Evolutionary conservation across 1,140 invertebrate species (phyloP), one percentile per base, ranked within the genome.

Genomic region (Alviniconcha marisindica): DNA sequence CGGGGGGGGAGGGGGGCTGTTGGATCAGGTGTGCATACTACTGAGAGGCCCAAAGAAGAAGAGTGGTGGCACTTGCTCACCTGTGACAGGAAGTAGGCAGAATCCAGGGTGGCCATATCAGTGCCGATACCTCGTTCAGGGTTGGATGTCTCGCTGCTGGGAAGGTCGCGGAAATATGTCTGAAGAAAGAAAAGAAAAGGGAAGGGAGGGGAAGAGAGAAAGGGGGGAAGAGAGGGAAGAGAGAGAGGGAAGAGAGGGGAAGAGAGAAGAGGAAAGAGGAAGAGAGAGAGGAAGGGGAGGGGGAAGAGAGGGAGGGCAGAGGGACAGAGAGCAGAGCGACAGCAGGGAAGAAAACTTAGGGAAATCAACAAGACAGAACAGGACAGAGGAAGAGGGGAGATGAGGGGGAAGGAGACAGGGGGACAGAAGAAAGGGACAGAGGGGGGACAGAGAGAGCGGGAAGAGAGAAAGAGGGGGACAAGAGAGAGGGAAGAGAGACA

Each of bases 71-170:
- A n/a, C n/a, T n/a, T n/a, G n/a, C 10, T 71, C 15, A 80, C 78
- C 84, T 94, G 94, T 0, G 93, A 93, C n/a, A 94, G 87, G 86
- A 92, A 94, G 86, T 94, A 94, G 38, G 94, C 92, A 54, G 91
- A 91, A 87, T 94, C 94, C 44, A 94, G 83, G 38, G 91, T 90
- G 4, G 93, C 93, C 82, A 94, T 92, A 84, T 94, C 93, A 38
- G 91, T 90, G 1, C 91, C 94, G n/a, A 94, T 90, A 10, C 94
- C 94, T 40, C 92, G 88, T 15, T 84, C 86, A 36, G 85, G 66
- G 28, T 60, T 69, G 31, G 36, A 36, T 14, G 42, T 4, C 38
- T 80, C 80, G 69, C 56, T 51, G 31, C 63, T 54, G 38, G 69
- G 82, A 42, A 88, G 74, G 33, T 90, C 91, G 54, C 82, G 73